Evolutionary conservation across 2,113 vertebrate genomes (phyloP).

Genomic region (Albula goreensis): DNA sequence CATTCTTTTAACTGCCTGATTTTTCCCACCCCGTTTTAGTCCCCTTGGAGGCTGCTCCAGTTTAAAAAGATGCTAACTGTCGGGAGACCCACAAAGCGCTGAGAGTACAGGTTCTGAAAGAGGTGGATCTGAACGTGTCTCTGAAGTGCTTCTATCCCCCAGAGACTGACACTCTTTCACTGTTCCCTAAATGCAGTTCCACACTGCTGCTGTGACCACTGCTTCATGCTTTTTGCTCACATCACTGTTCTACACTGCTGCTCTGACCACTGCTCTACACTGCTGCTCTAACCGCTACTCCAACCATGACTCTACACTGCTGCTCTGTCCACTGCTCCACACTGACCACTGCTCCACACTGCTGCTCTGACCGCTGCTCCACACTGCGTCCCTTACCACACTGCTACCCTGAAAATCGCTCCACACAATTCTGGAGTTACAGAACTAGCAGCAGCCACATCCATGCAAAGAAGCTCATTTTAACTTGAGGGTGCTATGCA

Average conservation of each 20-base stretch:
- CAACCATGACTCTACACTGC: background rate
- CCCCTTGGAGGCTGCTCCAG: constrained; percentile 6
- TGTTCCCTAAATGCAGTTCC: background rate
- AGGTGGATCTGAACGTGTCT: constrained; percentile 1
- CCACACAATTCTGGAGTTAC: background rate
- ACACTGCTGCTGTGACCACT: background rate
- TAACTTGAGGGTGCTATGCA: background rate
- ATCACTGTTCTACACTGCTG: background rate
- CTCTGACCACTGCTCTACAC: background rate
- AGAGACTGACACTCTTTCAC: background rate
- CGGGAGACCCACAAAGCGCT: background rate
- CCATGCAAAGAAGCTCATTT: background rate
- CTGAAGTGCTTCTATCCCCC: background rate
- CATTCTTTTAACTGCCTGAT: constrained; percentile 7
- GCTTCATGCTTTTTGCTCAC: background rate
- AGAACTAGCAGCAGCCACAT: background rate
- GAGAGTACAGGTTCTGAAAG: constrained; percentile 11
- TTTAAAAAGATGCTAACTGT: constrained; percentile 19
- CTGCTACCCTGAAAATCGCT: background rate
- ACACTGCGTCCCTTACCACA: background rate
- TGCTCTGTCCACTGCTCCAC: background rate
- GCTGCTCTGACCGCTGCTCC: background rate
- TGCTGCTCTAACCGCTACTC: background rate
- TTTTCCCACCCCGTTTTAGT: background rate
- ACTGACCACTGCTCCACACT: constrained; percentile 2